phyloP scores from a whole-genome alignment of 2,888 invertebrate species.

The Microchrysa polita region DNA sequence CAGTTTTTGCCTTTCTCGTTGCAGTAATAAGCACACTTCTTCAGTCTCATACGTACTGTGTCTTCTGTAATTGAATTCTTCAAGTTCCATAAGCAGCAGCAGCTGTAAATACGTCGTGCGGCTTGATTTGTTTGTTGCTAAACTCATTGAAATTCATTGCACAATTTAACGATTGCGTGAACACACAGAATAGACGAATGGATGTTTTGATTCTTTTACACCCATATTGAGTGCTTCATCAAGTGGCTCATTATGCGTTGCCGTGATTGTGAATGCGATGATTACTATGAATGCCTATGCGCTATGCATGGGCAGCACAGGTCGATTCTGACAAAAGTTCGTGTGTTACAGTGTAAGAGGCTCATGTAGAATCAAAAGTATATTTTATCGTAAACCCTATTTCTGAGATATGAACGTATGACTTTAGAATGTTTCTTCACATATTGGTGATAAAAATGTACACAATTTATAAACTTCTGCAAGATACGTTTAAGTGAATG shows the following conservation, averaged over 20 bases:
- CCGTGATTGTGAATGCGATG: conserved; percentile 14
- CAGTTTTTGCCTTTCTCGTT: not conserved
- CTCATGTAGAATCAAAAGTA: not conserved
- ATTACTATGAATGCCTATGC: conserved; percentile 14
- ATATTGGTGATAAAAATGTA: too few species aligned
- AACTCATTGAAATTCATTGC: conserved; percentile 47
- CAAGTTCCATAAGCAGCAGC: conserved; percentile 18
- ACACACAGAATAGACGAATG: conserved; percentile 26
- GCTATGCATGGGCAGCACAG: too few species aligned
- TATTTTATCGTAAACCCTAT: too few species aligned
- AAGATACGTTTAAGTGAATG: too few species aligned
- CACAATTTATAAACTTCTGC: too few species aligned
- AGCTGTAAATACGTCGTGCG: not conserved
- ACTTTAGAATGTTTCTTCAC: too few species aligned
- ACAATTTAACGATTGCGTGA: conserved; percentile 49
- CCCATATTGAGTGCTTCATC: not conserved
- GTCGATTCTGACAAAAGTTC: not conserved
- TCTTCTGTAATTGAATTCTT: conserved; percentile 10
- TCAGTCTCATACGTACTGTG: too few species aligned
- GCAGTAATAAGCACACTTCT: too few species aligned
- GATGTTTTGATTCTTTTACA: too few species aligned
- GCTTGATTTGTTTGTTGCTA: conserved; percentile 29
- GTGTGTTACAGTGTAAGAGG: not conserved
- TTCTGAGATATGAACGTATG: too few species aligned
- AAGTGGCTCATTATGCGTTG: conserved; percentile 23